Evolutionary conservation across 2,888 invertebrate genomes (phyloP), one percentile per base, ranked within the genome.

Genomic region (Dicyrtoma fusca): DNA sequence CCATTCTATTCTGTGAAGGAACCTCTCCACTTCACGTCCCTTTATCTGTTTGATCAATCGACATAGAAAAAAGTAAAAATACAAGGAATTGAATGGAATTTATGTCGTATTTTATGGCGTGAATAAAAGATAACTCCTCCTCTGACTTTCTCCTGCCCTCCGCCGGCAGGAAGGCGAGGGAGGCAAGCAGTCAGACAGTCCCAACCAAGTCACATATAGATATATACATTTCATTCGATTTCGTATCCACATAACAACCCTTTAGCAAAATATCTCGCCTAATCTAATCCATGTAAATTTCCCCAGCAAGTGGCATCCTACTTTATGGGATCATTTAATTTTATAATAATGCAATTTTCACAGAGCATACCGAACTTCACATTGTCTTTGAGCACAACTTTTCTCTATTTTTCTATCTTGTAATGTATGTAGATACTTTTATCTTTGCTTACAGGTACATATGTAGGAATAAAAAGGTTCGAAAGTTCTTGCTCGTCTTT

Each of bases 11-110:
- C 47, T 47, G 26, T 21, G 45, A 17, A 17, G 45, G 47, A 63
- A 47, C 26, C 13, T 25, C n/a, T 26, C 6, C 61, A 19, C 34
- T 26, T 45, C 59, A 61, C 69, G 62, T 62, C 63, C 70, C 53
- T 71, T 69, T 69, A 63, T 71, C 71, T 71, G 53, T 71, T 71
- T 64, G 71, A 71, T 71, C 71, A 71, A 71, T 71, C 57, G 71
- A 71, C 65, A 57, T 19, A 59, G 51, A 25, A 64, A 49, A 47
- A 10, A 25, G 42, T 8, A 47, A 63, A 51, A 64, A 59, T 59
- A 55, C 42, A 64, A 59, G 65, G 49, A 71, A 59, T 65, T 45
- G 59, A 71, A 63, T 71, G 71, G 71, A 71, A 71, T 71, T 64
- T 65, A 71, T 64, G 53, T 71, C 59, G 47, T 57, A 64, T 65